Conservation (phyloP, 2,888 invertebrate genomes). For the Orchestes rusci region DNA sequence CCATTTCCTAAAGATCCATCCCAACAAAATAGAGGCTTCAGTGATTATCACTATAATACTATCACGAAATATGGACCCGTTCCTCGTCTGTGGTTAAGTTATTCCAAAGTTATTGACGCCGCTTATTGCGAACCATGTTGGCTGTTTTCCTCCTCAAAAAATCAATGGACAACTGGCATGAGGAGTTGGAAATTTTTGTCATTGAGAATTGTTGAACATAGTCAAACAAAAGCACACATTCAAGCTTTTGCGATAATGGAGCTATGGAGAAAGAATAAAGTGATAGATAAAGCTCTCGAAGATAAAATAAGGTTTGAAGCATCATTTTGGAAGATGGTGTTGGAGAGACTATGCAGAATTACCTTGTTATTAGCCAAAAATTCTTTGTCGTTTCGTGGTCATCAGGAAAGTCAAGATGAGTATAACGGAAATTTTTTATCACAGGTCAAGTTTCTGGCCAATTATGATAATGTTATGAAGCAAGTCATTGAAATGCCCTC, state of each 20-base stretch:
- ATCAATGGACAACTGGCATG: slow-evolving; percentile 15
- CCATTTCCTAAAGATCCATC: slow-evolving; percentile 12
- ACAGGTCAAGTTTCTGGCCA: slow-evolving; percentile 27
- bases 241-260: slow-evolving; percentile 1
- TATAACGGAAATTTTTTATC: slow-evolving; percentile 29
- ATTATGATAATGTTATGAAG: slow-evolving; percentile 29
- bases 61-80: slow-evolving; percentile 26
- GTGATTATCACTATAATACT: slow-evolving; percentile 23
- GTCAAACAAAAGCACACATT: slow-evolving; percentile 3
- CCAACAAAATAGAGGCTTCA: slow-evolving; percentile 27
- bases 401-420: slow-evolving; percentile 16
- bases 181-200: slow-evolving; percentile 27
- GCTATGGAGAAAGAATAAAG: slow-evolving; percentile 11
- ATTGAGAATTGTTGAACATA: slow-evolving; percentile 4
- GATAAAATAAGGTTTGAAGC: slow-evolving; percentile 19
- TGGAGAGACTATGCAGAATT: slow-evolving; percentile 16
- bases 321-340: slow-evolving; percentile 24
- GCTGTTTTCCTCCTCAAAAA: slow-evolving; percentile 13
- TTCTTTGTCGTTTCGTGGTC: slow-evolving; percentile 22
- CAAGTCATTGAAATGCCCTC: slow-evolving; percentile 28
- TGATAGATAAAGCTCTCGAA: slow-evolving; percentile 22
- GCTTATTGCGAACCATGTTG: slow-evolving; percentile 28
- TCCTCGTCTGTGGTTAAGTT: slow-evolving; percentile 23
- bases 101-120: slow-evolving; percentile 25
- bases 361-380: slow-evolving; percentile 21